Conservation (phyloP, 2,113 vertebrate genomes). For the Herpailurus yagouaroundi region DNA sequence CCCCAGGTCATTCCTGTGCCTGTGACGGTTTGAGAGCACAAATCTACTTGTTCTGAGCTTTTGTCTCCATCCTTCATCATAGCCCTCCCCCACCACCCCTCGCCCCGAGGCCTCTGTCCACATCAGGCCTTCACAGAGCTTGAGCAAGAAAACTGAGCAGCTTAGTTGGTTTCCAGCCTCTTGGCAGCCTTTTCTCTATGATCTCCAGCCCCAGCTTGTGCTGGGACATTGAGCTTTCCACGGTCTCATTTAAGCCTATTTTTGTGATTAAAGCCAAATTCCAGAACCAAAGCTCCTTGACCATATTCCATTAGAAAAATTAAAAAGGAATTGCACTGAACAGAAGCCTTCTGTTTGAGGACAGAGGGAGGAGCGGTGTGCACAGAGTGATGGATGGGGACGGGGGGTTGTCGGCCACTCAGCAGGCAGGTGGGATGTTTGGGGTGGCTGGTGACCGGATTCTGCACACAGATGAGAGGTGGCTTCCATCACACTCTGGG, state of each 20-base stretch:
- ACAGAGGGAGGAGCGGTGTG: neutral
- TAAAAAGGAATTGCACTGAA: constrained; percentile 73
- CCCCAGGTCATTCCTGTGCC: neutral
- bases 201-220: neutral
- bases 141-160: neutral
- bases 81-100: neutral
- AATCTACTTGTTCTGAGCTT: neutral
- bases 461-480: neutral
- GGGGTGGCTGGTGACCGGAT: fast-evolving
- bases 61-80: neutral
- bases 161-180: constrained; percentile 36
- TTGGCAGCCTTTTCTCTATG: constrained; percentile 41
- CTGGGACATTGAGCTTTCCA: neutral
- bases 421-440: fast-evolving
- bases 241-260: constrained; percentile 46
- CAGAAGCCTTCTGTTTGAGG: constrained; percentile 51
- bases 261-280: constrained; percentile 75
- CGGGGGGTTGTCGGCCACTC: neutral
- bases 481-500: neutral
- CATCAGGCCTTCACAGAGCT: constrained; percentile 28
- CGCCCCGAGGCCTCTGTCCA: neutral
- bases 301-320: constrained; percentile 75
- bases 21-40: neutral
- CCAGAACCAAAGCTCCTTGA: constrained; percentile 71
- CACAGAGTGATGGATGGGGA: neutral